phyloP scores from a whole-genome alignment of 2,797 vertebrate species.

The Cyclura pinguis region DNA sequence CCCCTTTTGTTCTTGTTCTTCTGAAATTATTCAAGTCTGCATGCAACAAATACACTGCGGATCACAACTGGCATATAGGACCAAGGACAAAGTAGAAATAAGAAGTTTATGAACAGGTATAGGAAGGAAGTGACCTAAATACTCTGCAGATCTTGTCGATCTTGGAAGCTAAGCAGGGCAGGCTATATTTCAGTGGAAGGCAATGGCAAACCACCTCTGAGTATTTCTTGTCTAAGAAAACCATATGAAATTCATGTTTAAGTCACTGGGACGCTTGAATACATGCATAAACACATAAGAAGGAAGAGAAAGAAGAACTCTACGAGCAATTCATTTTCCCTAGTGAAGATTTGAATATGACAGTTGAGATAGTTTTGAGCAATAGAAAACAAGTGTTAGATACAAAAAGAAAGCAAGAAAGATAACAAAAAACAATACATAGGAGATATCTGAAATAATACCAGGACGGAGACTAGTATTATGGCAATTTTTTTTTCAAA shows the following conservation, averaged over 20 bases:
- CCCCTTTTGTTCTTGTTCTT: not conserved
- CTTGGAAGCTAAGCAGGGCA: not conserved
- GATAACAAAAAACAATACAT: not conserved
- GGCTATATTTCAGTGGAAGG: too few relatives aligned
- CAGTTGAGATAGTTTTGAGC: slow-evolving; percentile 7
- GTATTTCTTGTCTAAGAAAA: too few relatives aligned
- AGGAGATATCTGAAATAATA: not conserved
- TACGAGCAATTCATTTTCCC: not conserved
- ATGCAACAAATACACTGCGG: slow-evolving; percentile 41
- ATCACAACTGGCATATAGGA: slow-evolving; percentile 45
- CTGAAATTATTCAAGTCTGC: slow-evolving; percentile 45
- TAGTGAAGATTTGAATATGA: slow-evolving; percentile 25
- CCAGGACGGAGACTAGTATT: not conserved
- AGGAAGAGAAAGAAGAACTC: not conserved
- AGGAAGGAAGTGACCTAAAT: not conserved
- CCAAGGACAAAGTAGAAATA: slow-evolving; percentile 61
- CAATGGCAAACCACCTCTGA: too few relatives aligned
- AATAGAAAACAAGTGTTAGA: slow-evolving; percentile 21
- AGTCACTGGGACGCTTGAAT: too few relatives aligned
- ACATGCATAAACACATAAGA: not conserved
- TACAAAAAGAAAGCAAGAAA: not conserved
- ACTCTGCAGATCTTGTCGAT: too few relatives aligned
- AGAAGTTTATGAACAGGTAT: not conserved
- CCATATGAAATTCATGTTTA: too few relatives aligned
- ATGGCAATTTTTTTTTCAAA: not conserved